Base-by-base conservation (phyloP, 2,888 invertebrate genomes). In the Odontocolon sp. region DNA sequence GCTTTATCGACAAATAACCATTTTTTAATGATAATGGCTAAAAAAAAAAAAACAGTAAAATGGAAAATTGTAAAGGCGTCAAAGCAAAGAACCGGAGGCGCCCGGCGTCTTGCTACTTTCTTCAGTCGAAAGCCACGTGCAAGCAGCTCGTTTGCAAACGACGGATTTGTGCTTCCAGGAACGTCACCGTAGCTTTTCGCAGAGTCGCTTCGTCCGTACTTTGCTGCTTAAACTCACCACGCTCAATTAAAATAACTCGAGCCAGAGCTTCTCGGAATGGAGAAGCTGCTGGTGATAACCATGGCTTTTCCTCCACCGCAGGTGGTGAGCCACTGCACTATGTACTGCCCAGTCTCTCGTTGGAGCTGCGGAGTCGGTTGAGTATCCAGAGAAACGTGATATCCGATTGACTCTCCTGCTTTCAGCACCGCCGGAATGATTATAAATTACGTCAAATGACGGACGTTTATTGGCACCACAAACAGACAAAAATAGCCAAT, bases 91-190 rank as follows among this genome's bases (percentile, higher is more conserved):
- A 40, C 16, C 18, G n/a, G 59, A 38, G 67, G 73, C 67, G 73
- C 67, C 73, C 47, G 67, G 61, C 45, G 74, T 74, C 74, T 63
- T 18, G 33, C 9, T 31, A 54, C 33, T 61, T 57, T 67, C 31
- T 31, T 40, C 42, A 2, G 14, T 33, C 38, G 28, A 70, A 54
- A 66, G 61, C 61, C 54, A 70, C 36, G 47, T 66, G 66, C 47
- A 67, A 33, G 47, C 38, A 16, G 71, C 56, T 59, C 71, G 72
- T 78, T 77, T 76, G 52, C 67, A 38, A 45, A 50, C 80, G 85
- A 87, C 87, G 80, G 85, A 87, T 86, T 86, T 86, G 87, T 83
- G 81, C 82, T 87, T 87, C 87, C 79, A 70, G 74, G 87, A 87
- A 87, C 73, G 64, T 80, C 73, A 77, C 80, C 66, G 78, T 75